Conservation (phyloP, 2,113 vertebrate species). For the Elephantulus edwardii region DNA sequence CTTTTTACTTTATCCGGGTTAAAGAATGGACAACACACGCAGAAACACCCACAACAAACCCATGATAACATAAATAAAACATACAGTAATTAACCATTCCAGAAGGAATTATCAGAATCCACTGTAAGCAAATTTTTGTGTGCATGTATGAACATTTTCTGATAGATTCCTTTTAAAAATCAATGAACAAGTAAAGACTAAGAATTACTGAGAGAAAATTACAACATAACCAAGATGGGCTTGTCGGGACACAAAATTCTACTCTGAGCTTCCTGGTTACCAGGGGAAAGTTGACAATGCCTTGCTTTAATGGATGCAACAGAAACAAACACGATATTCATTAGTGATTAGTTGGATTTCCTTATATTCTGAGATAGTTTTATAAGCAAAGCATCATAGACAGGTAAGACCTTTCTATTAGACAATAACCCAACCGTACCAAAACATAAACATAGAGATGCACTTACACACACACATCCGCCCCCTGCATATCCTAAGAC, state of each 20-base stretch:
- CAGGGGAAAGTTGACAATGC: not conserved
- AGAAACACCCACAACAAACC: too few species aligned
- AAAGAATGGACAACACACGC: not conserved
- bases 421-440: not conserved
- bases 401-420: conserved; percentile 15
- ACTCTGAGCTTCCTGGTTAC: conserved; percentile 26
- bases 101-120: not conserved
- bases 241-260: not conserved
- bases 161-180: not conserved
- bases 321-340: not conserved
- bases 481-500: not conserved
- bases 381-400: not conserved
- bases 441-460: not conserved
- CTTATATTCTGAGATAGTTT: not conserved
- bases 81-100: not conserved
- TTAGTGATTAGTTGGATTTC: not conserved
- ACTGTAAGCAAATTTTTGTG: not conserved
- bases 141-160: not conserved
- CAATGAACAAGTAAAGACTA: not conserved
- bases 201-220: conserved; percentile 4
- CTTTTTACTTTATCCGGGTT: not conserved
- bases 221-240: not conserved
- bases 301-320: not conserved
- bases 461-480: not conserved
- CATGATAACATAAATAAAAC: not conserved